Evolutionary conservation across 1,140 invertebrate species (phyloP), one percentile per base, ranked within the genome.

Genomic region (Aphis gossypii): DNA sequence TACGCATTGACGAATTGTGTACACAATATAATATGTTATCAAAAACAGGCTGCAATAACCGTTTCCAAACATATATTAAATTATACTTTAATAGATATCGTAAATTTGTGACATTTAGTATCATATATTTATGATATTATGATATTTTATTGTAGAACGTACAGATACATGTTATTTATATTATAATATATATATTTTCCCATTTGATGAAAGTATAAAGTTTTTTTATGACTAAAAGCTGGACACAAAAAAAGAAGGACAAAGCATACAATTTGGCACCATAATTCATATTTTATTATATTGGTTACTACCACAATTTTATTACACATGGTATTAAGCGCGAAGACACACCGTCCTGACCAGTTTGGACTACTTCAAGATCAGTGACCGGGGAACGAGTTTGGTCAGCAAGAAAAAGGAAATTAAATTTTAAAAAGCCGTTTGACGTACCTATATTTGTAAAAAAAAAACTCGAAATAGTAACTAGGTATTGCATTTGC

Each of bases 311-410:
- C 30, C 30, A 68, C 14, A 14, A 14, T 68, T 18, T 76, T 18
- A 76, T 76, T 76, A 68, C 14, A 68, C 23, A 68, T n/a, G 60
- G 83, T 44, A 11, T 86, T 30, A 41, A 9, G 41, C 5, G 23
- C 11, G 83, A 86, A 86, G 14, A 30, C 25, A 25, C 5, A 86
- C 41, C 2, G 14, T 44, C 23, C 25, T 14, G 84, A 86, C 84
- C 25, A 46, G 84, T 86, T 86, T 86, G 84, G 11, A 46, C 41
- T 44, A 46, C 84, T 30, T 86, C 41, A 86, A 86, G 84, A 86
- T 86, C 84, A 86, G 84, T 86, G 84, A 86, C 84, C 84, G 84
- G 44, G 38, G 84, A 86, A 86, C 84, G 84, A 44, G 84, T 86
- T 86, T 76, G 60, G 60, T 86, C 21, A 14, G 41, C 41, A 86